Base-by-base conservation (phyloP, 2,888 invertebrate species). In the Erebia ligea region DNA sequence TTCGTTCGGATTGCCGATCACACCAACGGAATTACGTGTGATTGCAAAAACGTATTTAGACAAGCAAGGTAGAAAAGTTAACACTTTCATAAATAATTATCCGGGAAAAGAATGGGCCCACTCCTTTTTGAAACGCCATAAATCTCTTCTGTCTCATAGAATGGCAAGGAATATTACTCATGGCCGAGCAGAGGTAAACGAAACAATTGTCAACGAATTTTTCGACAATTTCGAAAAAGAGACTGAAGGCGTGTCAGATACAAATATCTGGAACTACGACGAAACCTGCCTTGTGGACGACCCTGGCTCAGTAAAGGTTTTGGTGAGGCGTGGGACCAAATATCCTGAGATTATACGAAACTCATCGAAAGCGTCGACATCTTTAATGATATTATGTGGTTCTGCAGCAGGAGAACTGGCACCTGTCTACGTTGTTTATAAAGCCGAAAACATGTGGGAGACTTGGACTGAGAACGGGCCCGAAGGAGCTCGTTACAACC, bases 71-170 rank as follows among this genome's bases (percentile, higher is more conserved):
- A 42, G 42, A 42, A 42, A 42, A 42, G 42, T 9, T 10, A 42
- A 42, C 42, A 42, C 42, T 42, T 42, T 42, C 42, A 11, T 42
- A 42, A 42, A 42, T 11, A 42, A 42, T 42, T 42, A 42, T 42
- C 42, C 42, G 42, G 42, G 42, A 42, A 42, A 42, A 42, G 42
- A 50, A 50, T 50, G n/a, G 50, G 50, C 50, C 50, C 50, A 50
- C 50, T 50, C 50, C n/a, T 50, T 50, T 50, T 50, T n/a, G 52
- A 52, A 52, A 52, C 52, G 52, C 52, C 52, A 52, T 52, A 17
- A 52, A 52, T 52, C 52, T 52, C 52, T 52, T 52, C 50, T 50
- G 52, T 52, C 52, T 52, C 52, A 52, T 52, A 52, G 52, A 52
- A 17, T 52, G 52, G 52, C 52, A 17, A 52, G 52, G 52, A 52